phyloP scores from a whole-genome alignment of 2,113 vertebrate genomes.

The Sander lucioperca region DNA sequence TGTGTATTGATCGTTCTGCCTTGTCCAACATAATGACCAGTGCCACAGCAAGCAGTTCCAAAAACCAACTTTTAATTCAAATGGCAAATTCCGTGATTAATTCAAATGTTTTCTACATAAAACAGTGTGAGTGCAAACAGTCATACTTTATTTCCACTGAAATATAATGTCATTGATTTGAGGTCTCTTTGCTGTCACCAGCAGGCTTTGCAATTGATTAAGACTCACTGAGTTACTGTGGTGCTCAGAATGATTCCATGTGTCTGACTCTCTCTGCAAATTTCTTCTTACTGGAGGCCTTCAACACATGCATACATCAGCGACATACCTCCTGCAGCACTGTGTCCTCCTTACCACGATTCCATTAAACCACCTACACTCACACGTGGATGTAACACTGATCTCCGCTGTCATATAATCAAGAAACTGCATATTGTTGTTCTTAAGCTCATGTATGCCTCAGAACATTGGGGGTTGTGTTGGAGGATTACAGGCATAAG shows the following conservation, averaged over 20 bases:
- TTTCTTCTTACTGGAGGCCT: constrained; percentile 41
- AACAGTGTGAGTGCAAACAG: constrained; percentile 14
- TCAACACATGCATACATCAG: constrained; percentile 33
- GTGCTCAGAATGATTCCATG: constrained; percentile 54
- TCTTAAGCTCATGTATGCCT: constrained; percentile 38
- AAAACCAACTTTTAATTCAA: constrained; percentile 54
- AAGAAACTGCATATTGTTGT: constrained; percentile 35
- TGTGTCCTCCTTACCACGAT: constrained; percentile 9
- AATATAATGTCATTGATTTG: constrained; percentile 64
- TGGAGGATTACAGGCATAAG: constrained; percentile 53
- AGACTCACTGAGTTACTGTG: constrained; percentile 53
- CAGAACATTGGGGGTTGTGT: constrained; percentile 19
- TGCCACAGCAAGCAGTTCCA: constrained; percentile 2
- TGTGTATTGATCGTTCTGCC: constrained; percentile 61
- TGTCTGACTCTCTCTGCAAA: constrained; percentile 32
- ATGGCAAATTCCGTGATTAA: constrained; percentile 42
- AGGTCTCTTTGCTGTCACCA: constrained; percentile 48
- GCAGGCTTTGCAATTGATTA: constrained; percentile 61
- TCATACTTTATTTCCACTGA: constrained; percentile 42
- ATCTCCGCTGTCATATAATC: constrained; percentile 35
- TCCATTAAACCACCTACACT: constrained; percentile 37
- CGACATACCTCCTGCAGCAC: constrained; percentile 33
- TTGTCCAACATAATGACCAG: constrained; percentile 36
- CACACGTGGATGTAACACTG: constrained; percentile 6
- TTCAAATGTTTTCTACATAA: constrained; percentile 49